Base-by-base conservation (phyloP, 2,797 vertebrate genomes). In the Borostomias antarcticus region DNA sequence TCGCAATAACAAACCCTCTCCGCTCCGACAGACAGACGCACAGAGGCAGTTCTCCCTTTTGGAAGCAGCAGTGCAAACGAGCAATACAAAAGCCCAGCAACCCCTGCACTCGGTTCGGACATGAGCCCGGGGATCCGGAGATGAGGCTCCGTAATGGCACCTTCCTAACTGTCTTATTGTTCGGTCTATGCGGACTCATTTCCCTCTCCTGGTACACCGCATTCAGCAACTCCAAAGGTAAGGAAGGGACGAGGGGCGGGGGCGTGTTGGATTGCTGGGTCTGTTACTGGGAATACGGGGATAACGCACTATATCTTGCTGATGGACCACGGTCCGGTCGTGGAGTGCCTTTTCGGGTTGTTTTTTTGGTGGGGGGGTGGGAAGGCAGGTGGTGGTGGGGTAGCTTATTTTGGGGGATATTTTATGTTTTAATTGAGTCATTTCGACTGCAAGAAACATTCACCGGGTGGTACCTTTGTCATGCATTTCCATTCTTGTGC, bases 141-240 rank as follows among this genome's bases (percentile, higher is more conserved):
- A 97, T 98, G 96, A 98, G 96, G 96, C 93, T 97, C 94, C 92
- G 96, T 90, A 94, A 95, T 94, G 94, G 95, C 93, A 95, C 96
- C 91, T 95, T 96, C 94, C 91, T 98, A 93, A 96, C 96, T 93
- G 94, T 95, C 89, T 92, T 95, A 87, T 92, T 97, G 83, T 94
- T 94, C 88, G 95, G 93, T 85, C 90, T 98, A 74, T 96, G 95
- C 92, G 95, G 95, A 80, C 91, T 98, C 81, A 90, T 97, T 82
- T 98, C 96, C 66, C 88, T 98, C 64, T 97, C 96, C 84, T 98
- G 96, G 96, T 97, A 96, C 95, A 95, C 96, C 81, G 95, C 95
- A 81, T 97, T 97, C 93, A 92, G 94, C 91, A 94, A 94, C 88
- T 95, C 95, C 87, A 96, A 95, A 96, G 96, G 96, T 97, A 92